phyloP scores from a whole-genome alignment of 2,797 vertebrate genomes.

The Dermochelys coriacea region DNA sequence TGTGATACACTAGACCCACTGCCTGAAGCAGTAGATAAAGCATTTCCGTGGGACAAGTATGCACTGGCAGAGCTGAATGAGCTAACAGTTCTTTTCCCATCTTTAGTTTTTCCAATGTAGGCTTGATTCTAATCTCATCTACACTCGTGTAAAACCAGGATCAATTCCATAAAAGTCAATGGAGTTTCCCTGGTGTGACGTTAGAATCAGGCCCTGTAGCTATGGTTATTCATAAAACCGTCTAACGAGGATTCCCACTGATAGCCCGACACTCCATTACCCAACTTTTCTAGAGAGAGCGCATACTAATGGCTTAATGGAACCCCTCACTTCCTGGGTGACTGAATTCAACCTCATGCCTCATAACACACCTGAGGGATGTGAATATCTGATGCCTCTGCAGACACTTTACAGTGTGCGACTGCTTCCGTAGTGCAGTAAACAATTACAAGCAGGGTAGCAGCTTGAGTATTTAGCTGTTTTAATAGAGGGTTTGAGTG shows the following conservation, averaged over 20 bases:
- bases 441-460: neutral
- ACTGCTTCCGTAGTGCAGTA: neutral
- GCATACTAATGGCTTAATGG: conserved; percentile 3
- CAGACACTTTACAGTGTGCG: neutral
- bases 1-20: conserved; percentile 15
- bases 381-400: neutral
- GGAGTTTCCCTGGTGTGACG: conserved; percentile 44
- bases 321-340: neutral
- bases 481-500: neutral
- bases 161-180: conserved; percentile 45
- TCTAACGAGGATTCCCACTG: conserved; percentile 21
- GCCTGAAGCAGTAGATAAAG: conserved; percentile 54
- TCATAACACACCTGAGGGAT: neutral
- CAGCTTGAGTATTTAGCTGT: neutral
- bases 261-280: neutral
- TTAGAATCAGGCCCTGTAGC: conserved; percentile 21
- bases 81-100: conserved; percentile 60
- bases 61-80: conserved; percentile 18
- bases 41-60: conserved; percentile 57
- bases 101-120: conserved; percentile 52
- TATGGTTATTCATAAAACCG: conserved; percentile 38
- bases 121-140: conserved; percentile 72
- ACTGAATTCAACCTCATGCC: neutral
- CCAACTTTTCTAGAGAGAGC: neutral
- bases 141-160: conserved; percentile 29